Evolutionary conservation across 1,140 invertebrate species (phyloP), one percentile per base, ranked within the genome.

Genomic region (Bombus pascuorum): DNA sequence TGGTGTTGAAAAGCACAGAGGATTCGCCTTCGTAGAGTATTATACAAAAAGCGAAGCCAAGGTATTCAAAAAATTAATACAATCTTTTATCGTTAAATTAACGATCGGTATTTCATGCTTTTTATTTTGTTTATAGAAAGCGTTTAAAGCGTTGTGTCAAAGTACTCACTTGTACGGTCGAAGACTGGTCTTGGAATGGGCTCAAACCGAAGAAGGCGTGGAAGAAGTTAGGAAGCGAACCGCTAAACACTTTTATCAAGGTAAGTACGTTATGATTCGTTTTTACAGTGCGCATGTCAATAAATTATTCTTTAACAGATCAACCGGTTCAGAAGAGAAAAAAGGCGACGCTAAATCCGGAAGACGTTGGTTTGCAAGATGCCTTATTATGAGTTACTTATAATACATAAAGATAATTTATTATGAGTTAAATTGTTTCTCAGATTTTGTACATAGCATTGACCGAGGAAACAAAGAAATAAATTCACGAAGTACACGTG

Each of bases 161-260:
- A 99, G 98, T 91, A 99, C 99, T 86, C 99, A 99, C 96, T 97
- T 99, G 94, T 99, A 99, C 94, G 99, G 99, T 8, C 96, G 99
- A 90, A 96, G 99, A 66, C 95, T 99, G 87, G 98, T 99, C 0
- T 95, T 99, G 34, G 99, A 99, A 96, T 99, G 99, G 99, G 99
- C 99, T 0, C 96, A 97, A 65, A 96, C 97, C n/a, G 97, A 97
- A 59, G 97, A 98, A 91, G 96, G 97, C 87, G 95, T 99, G 8
- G 97, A 97, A 32, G 96, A 97, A 86, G 95, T 99, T n/a, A 96
- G 98, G 83, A 98, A 97, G 95, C 97, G 98, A 90, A 99, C 98
- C 0, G 98, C 98, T 0, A 95, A 97, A 91, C 96, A 97, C 87
- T 98, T 97, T 80, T 91, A 96, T 93, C 87, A 92, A 90, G 94